phyloP scores from a whole-genome alignment of 2,888 invertebrate species.

The Physocephala rufipes region DNA sequence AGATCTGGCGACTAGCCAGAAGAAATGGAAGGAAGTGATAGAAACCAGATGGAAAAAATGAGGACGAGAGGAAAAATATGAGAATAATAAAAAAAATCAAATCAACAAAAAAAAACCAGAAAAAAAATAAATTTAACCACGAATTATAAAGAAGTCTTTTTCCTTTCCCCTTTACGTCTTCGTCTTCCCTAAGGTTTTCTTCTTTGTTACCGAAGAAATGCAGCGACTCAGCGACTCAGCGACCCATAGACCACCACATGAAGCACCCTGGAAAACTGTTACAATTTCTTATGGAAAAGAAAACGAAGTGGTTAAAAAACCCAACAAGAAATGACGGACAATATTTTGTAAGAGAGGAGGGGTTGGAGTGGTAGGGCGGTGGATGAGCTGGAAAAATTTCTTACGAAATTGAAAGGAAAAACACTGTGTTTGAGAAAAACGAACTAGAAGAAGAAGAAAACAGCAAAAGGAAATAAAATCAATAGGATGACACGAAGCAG shows the following conservation, averaged over 20 bases:
- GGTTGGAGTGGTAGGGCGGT: not conserved
- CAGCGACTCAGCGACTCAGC: too few relatives aligned
- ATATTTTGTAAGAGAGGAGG: not conserved
- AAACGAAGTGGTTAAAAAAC: not conserved
- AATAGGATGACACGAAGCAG: too few relatives aligned
- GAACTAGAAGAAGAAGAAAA: not conserved
- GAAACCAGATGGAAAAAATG: not conserved
- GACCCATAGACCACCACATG: too few relatives aligned
- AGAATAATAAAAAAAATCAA: not conserved
- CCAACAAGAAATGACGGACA: too few relatives aligned
- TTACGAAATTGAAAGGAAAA: not conserved
- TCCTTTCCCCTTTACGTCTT: not conserved
- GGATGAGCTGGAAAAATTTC: not conserved
- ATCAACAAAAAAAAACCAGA: not conserved
- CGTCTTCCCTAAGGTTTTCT: not conserved
- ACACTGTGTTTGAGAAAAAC: not conserved
- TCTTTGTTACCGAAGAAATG: too few relatives aligned
- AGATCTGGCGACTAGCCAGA: too few relatives aligned
- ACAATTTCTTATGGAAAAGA: not conserved
- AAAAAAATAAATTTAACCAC: not conserved
- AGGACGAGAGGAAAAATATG: not conserved
- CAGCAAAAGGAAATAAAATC: too few relatives aligned
- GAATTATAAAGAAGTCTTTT: too few relatives aligned
- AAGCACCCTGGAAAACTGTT: too few relatives aligned
- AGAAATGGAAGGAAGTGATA: not conserved